Conservation (phyloP, 1,140 invertebrate genomes). For the Pristionchus pacificus region DNA sequence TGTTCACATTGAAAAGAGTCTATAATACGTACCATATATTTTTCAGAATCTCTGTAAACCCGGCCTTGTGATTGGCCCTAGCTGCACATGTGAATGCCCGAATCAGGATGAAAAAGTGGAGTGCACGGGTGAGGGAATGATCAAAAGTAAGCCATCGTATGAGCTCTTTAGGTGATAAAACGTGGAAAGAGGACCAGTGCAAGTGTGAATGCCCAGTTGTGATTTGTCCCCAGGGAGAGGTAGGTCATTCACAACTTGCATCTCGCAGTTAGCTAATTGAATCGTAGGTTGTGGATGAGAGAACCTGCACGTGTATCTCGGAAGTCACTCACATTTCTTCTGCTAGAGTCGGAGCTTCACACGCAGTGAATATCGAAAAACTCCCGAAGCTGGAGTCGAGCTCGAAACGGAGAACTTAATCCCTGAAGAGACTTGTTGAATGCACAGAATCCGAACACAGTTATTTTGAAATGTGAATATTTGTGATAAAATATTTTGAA, state of each 20-base stretch:
- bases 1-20: too few species aligned
- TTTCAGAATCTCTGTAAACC: constrained; percentile 11
- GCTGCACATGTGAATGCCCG: constrained; percentile 22
- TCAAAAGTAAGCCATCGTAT: background rate
- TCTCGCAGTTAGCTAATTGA: background rate
- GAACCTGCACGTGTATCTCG: background rate
- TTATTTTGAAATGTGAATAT: too few species aligned
- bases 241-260: background rate
- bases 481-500: too few species aligned
- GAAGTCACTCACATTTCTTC: background rate
- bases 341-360: background rate
- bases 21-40: too few species aligned
- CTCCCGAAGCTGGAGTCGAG: background rate
- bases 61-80: constrained; percentile 15
- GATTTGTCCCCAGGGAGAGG: constrained; percentile 2
- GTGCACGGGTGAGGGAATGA: constrained; percentile 12
- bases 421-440: too few species aligned
- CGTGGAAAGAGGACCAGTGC: constrained; percentile 13
- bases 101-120: constrained; percentile 24
- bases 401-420: too few species aligned
- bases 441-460: too few species aligned
- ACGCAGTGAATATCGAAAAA: background rate
- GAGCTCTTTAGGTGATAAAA: background rate
- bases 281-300: background rate
- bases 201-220: constrained; percentile 5